Conservation (phyloP, 2,888 invertebrate genomes). For the Colletes collaris region DNA sequence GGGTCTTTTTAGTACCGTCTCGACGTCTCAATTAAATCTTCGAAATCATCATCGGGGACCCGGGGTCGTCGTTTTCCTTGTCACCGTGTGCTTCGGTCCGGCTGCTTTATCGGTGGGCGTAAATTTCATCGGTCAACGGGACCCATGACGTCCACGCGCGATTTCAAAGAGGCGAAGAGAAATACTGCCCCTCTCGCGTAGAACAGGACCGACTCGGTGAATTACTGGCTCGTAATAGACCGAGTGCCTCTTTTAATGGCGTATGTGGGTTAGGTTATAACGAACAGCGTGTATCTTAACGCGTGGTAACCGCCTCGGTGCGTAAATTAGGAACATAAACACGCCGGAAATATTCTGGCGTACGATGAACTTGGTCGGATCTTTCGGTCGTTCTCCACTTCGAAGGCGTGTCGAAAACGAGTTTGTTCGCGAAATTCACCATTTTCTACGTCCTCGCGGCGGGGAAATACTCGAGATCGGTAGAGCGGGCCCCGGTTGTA, state of each 20-base stretch:
- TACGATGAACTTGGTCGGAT: too few relatives aligned
- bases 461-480: background rate
- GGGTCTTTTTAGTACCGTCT: conserved; percentile 68
- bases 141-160: conserved; percentile 33
- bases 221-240: conserved; percentile 11
- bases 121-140: conserved; percentile 63
- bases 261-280: too few relatives aligned
- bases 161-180: too few relatives aligned
- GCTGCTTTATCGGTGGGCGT: conserved; percentile 50
- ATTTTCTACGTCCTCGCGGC: background rate
- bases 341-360: too few relatives aligned
- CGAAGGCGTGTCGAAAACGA: too few relatives aligned
- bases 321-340: too few relatives aligned
- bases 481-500: background rate
- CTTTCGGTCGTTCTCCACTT: too few relatives aligned
- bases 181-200: conserved; percentile 16
- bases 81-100: conserved; percentile 23
- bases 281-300: too few relatives aligned
- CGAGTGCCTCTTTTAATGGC: conserved; percentile 5
- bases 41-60: conserved; percentile 64
- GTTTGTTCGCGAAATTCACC: conserved; percentile 1
- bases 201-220: conserved; percentile 22
- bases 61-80: conserved; percentile 34
- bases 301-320: too few relatives aligned
- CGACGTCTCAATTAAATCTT: conserved; percentile 78